Conservation (phyloP, 23 tunicate genomes). For the Halocynthia roretzi region DNA sequence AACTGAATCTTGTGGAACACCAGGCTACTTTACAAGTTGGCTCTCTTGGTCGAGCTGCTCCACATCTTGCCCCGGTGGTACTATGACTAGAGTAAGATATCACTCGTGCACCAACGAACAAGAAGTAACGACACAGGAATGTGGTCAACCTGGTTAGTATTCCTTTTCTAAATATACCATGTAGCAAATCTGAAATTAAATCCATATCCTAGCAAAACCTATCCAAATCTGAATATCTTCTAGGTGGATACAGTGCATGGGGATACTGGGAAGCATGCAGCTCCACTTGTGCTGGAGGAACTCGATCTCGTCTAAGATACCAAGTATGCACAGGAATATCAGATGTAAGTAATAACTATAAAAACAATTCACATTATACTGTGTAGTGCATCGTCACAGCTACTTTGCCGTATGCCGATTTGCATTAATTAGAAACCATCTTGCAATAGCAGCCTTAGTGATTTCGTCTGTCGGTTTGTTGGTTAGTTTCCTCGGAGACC, state of each 20-base stretch:
- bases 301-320: slow-evolving; percentile 26
- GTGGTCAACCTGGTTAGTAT: slow-evolving; percentile 5
- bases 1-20: slow-evolving; percentile 38
- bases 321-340: slow-evolving; percentile 39
- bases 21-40: slow-evolving; percentile 32
- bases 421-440: too few relatives aligned
- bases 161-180: too few relatives aligned
- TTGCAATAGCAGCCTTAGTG: too few relatives aligned
- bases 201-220: too few relatives aligned
- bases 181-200: too few relatives aligned
- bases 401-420: too few relatives aligned
- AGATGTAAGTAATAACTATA: not conserved
- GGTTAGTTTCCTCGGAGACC: not conserved
- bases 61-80: slow-evolving; percentile 48
- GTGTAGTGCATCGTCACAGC: too few relatives aligned
- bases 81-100: slow-evolving; percentile 23
- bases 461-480: too few relatives aligned
- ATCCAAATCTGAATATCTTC: not conserved
- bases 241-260: slow-evolving; percentile 43
- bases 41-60: slow-evolving; percentile 38
- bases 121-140: too few relatives aligned
- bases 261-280: slow-evolving; percentile 40
- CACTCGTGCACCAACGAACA: slow-evolving; percentile 33
- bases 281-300: slow-evolving; percentile 41
- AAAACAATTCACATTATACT: too few relatives aligned